Base-by-base conservation (phyloP, 1,140 invertebrate genomes). In the Macrobrachium nipponense region DNA sequence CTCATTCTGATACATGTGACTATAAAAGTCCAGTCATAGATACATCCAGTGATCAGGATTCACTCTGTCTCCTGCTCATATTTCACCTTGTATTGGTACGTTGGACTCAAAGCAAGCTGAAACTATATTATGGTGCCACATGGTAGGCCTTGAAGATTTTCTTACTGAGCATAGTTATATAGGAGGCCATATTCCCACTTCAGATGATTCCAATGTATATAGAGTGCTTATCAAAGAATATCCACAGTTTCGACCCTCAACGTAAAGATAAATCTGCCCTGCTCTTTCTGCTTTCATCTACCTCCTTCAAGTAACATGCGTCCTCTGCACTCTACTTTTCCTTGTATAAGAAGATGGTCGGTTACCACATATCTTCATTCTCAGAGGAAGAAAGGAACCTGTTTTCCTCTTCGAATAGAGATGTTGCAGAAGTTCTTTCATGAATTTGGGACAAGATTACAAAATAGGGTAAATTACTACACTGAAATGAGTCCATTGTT, bases 401-500 rank as follows among this genome's bases (percentile, higher is more conserved):
- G 14, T 66, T 61, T 77, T 61, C 72, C 23, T 44, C 15, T 17
- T 44, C 59, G 15, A 18, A 36, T 27, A 27, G 43, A 17, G 44
- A 60, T 7, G 18, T 77, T 14, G 82, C 51, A 59, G 73, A 83
- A 14, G 27, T 83, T 62, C 82, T 83, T 83, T 77, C 82, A 51
- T 14, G 60, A 64, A n/a, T 64, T 83, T 51, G 59, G 68, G 20
- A 43, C 23, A 70, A 70, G 68, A 70, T 17, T 43, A 12, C 23
- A 70, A n/a, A 70, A 70, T 43, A 23, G 23, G 68, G 68, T 70
- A 70, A 70, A 70, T 14, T 15, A 27, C 23, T 15, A 70, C 11
- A 43, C 10, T 51, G 12, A 8, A 51, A 12, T 51, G 12, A 10
- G 8, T 51, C 51, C 51, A 51, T 0, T 23, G 68, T 70, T 7